These are phyloP conservation scores for Pandemis cinnamomeana DNA, from an alignment of 2,888 invertebrate genomes.

Conservation along the genomic window DNA sequence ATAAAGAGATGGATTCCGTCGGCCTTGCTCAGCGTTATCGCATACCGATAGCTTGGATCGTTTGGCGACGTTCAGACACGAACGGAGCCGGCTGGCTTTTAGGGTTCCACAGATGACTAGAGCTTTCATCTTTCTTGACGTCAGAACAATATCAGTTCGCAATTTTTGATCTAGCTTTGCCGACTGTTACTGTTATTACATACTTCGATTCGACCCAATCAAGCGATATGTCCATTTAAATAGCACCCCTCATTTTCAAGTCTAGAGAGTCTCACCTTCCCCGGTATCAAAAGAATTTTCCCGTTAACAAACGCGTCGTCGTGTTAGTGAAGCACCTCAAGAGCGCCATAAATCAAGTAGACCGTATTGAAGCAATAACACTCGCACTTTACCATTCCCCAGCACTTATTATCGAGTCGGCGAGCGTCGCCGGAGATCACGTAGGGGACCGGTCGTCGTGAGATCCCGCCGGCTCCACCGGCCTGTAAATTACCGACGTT, in stretches of 20 bases:
- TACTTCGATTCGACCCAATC: neutral
- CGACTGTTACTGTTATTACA: neutral
- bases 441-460: conserved; percentile 72
- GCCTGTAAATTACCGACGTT: conserved; percentile 56
- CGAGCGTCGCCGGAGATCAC: conserved; percentile 74
- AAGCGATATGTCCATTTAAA: no score
- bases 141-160: neutral
- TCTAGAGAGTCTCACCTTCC: neutral
- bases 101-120: conserved; percentile 27
- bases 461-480: conserved; percentile 50
- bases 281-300: neutral
- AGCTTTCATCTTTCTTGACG: neutral
- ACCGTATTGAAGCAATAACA: conserved; percentile 42
- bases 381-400: conserved; percentile 47
- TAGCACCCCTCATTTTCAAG: no score
- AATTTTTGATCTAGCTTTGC: neutral
- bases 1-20: conserved; percentile 55
- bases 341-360: conserved; percentile 29
- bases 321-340: neutral
- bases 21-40: conserved; percentile 57
- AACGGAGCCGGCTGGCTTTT: conserved; percentile 33
- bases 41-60: conserved; percentile 52
- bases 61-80: conserved; percentile 41
- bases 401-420: conserved; percentile 66
- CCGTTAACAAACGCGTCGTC: neutral